Evolutionary conservation across 1,140 invertebrate species (phyloP).

Genomic region (Zaprionus inermis): DNA sequence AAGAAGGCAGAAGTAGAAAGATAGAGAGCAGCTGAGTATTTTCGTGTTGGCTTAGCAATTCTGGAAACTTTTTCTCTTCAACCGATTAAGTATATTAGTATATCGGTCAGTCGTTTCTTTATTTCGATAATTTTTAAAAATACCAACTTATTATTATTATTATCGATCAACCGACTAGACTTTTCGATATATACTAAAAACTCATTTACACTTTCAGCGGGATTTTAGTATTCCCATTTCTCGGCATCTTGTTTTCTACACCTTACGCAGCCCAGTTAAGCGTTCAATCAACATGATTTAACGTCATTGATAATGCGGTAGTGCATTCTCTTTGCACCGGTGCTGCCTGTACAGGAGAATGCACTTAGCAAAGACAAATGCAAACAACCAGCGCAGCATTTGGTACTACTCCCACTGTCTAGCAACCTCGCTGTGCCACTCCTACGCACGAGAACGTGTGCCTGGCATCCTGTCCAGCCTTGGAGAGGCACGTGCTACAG

Average conservation of each 20-base stretch:
- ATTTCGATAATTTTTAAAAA: neutral
- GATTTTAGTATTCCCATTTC: neutral
- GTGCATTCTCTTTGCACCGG: conserved; percentile 1
- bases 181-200: neutral
- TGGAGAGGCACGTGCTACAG: conserved; percentile 55
- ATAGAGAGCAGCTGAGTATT: no score
- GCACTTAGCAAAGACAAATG: conserved; percentile 59
- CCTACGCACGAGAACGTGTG: conserved; percentile 40
- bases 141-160: neutral
- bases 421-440: neutral
- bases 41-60: neutral
- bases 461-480: conserved; percentile 23
- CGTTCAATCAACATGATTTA: conserved; percentile 4
- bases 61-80: neutral
- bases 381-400: conserved; percentile 39
- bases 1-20: neutral
- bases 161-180: neutral
- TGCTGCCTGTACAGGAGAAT: conserved; percentile 42
- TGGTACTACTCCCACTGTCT: neutral
- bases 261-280: neutral
- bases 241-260: neutral
- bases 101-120: neutral
- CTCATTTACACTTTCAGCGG: neutral
- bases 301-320: conserved; percentile 13
- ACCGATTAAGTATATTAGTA: neutral